These are phyloP conservation scores for Pachliopta kotzebuea DNA, from an alignment of 2,888 invertebrate species.

Conservation along the genomic window DNA sequence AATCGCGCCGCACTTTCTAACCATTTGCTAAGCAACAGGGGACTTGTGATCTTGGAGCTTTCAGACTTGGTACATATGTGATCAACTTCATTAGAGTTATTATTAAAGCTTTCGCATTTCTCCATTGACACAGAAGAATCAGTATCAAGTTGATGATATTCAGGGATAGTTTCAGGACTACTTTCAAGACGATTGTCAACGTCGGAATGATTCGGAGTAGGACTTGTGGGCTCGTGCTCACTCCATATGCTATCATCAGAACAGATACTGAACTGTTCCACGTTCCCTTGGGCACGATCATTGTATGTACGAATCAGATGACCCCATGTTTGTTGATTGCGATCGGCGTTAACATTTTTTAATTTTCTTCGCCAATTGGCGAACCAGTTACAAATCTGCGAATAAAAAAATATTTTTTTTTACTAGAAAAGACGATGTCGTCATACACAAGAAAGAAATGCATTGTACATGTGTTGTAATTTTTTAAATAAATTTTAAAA, in stretches of 20 bases:
- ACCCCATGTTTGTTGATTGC: conserved; percentile 86
- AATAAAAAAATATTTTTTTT: conserved; percentile 21
- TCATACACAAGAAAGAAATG: background rate
- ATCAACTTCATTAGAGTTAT: conserved; percentile 56
- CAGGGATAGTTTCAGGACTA: conserved; percentile 51
- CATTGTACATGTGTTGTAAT: no score
- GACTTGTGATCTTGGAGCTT: conserved; percentile 60
- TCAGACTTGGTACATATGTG: conserved; percentile 42
- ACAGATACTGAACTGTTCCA: conserved; percentile 89
- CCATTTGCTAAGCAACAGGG: conserved; percentile 86
- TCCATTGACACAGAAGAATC: conserved; percentile 54
- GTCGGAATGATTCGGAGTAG: conserved; percentile 48
- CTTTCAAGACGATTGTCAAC: conserved; percentile 48
- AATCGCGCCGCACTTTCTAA: conserved; percentile 87
- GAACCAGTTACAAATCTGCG: conserved; percentile 89
- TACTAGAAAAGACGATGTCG: background rate
- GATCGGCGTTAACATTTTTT: conserved; percentile 86
- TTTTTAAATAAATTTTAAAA: no score
- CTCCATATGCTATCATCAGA: conserved; percentile 91
- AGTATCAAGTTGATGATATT: conserved; percentile 55
- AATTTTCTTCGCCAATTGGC: conserved; percentile 91
- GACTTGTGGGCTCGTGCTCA: conserved; percentile 75
- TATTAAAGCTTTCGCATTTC: conserved; percentile 57
- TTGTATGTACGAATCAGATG: conserved; percentile 87
- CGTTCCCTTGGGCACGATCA: conserved; percentile 87